Conservation (phyloP, 2,888 invertebrate genomes). For the Coecobrya sp. region DNA sequence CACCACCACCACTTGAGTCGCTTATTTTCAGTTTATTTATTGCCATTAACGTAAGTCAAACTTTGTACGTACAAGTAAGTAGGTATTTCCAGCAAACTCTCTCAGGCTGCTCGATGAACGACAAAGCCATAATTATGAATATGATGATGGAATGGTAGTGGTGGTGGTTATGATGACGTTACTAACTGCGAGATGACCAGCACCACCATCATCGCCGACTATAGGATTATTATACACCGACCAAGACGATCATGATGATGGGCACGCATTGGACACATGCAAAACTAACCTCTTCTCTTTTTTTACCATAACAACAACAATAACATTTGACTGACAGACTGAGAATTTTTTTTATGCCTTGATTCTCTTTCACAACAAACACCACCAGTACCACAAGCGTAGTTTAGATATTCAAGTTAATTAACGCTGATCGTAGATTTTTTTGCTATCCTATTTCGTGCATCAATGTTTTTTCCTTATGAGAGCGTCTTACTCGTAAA, state of each 20-base stretch:
- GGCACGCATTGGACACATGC: slow-evolving; percentile 79
- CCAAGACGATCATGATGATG: slow-evolving; percentile 19
- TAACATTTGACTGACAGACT: slow-evolving; percentile 32
- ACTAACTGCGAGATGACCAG: slow-evolving; percentile 19
- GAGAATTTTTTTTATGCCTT: slow-evolving; percentile 29
- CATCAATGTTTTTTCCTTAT: neutral
- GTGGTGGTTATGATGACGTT: slow-evolving; percentile 31
- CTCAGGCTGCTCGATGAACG: neutral
- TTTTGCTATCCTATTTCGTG: neutral
- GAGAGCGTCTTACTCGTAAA: neutral
- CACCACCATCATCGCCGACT: neutral
- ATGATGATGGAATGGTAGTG: slow-evolving; percentile 25
- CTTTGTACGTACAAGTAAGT: neutral
- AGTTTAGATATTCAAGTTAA: neutral
- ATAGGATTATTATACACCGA: neutral
- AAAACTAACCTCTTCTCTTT: slow-evolving; percentile 45
- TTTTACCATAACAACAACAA: slow-evolving; percentile 56
- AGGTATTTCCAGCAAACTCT: slow-evolving; percentile 48
- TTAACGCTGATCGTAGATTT: slow-evolving; percentile 6
- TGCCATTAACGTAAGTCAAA: neutral
- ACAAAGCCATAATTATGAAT: neutral
- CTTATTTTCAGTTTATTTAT: slow-evolving; percentile 8
- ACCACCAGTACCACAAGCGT: neutral
- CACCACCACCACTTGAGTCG: neutral
- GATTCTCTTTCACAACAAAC: slow-evolving; percentile 18